A percentile compares a stretch with the other conserved stretches of the same genome.
These are phyloP conservation scores for Adoxophyes honmai DNA, from an alignment of 1,140 invertebrate genomes.

Conservation along the genomic window DNA sequence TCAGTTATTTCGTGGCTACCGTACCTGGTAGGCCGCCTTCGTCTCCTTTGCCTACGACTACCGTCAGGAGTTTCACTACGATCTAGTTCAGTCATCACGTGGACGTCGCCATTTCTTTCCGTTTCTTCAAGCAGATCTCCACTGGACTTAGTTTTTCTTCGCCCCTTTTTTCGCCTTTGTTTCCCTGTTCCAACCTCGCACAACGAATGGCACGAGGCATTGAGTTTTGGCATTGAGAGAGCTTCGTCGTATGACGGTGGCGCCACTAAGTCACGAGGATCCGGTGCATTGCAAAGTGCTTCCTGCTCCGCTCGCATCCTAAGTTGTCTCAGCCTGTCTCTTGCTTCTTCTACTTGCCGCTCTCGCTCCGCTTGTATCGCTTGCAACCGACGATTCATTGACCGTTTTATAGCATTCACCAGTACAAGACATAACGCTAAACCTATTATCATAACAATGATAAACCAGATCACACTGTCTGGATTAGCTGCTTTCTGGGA, in stretches of 20 bases:
- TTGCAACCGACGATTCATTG: slow-evolving; percentile 76
- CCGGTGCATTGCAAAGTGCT: slow-evolving; percentile 77
- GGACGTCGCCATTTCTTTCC: slow-evolving; percentile 56
- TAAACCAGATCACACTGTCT: slow-evolving; percentile 80
- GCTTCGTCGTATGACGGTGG: slow-evolving; percentile 87
- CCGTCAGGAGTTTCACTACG: slow-evolving; percentile 38
- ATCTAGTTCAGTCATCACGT: slow-evolving; percentile 46
- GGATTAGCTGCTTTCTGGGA: slow-evolving; percentile 42
- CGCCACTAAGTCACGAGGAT: slow-evolving; percentile 80
- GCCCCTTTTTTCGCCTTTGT: slow-evolving; percentile 66
- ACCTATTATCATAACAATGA: slow-evolving; percentile 77
- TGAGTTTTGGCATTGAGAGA: slow-evolving; percentile 82
- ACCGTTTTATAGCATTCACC: slow-evolving; percentile 75
- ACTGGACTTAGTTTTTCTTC: slow-evolving; percentile 74
- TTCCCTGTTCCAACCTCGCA: slow-evolving; percentile 71
- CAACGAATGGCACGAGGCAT: slow-evolving; percentile 78
- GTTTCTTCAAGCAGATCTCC: slow-evolving; percentile 72
- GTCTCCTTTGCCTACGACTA: slow-evolving; percentile 41
- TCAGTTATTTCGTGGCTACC: slow-evolving; percentile 67
- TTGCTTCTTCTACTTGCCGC: slow-evolving; percentile 78
- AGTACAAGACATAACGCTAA: slow-evolving; percentile 69
- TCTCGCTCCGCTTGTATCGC: slow-evolving; percentile 78
- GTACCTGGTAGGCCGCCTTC: slow-evolving; percentile 51
- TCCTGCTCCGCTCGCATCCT: slow-evolving; percentile 78
- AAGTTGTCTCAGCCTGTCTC: slow-evolving; percentile 73